Evolutionary conservation across 2,888 invertebrate species (phyloP), one percentile per base, ranked within the genome.

Genomic region (Lasius platythorax): DNA sequence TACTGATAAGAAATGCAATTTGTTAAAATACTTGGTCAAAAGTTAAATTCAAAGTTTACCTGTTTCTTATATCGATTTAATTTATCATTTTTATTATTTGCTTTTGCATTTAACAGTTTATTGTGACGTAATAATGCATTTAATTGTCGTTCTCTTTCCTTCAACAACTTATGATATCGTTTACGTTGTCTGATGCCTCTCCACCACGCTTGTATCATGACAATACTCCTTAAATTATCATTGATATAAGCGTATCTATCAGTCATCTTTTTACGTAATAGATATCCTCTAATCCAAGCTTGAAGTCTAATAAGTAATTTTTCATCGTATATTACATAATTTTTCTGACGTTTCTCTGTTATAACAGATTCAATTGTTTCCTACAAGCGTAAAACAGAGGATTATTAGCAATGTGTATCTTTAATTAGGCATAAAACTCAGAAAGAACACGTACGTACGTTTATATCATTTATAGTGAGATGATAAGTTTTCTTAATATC

Each of bases 151-250:
- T n/a, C 46, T 23, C 95, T 93, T 15, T 91, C 85, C 43, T 95
- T 95, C 43, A 96, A 93, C 37, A 96, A 89, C 30, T 95, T 95
- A 0, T 94, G 93, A 91, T 96, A 96, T 86, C 94, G 95, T 87
- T 94, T 95, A 84, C 95, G 95, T 83, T 96, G 95, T 15, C 95
- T 88, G 1, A 95, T 90, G 84, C 95, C 95, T 84, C 96, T 95
- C 97, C 97, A 97, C 96, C 97, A 97, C 0, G 96, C 95, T 95
- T 97, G 96, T 87, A 96, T 96, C 90, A 93, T 95, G 6, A 96
- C 91, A 64, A 96, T 93, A 90, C 93, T 95, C 0, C 93, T 88
- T 50, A 95, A 93, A 91, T 96, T 95, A 30, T 95, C 93, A 84
- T 95, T 93, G 85, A 95, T 96, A 88, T 95, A 95, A 46, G 93